phyloP scores from a whole-genome alignment of 1,140 invertebrate genomes.

The Brachystomella parvula region DNA sequence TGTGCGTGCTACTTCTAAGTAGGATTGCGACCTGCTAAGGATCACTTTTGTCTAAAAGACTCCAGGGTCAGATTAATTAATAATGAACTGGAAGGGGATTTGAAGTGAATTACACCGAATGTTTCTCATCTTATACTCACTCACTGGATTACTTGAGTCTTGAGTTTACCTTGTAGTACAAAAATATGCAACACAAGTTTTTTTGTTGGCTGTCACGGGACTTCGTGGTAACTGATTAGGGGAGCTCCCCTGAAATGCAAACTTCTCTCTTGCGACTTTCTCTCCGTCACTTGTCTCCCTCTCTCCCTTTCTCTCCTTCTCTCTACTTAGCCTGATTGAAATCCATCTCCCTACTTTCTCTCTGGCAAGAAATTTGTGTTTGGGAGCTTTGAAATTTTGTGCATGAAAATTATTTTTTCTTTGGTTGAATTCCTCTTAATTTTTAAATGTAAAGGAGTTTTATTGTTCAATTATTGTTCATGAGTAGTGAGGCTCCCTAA shows the following conservation, averaged over 20 bases:
- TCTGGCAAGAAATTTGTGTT: not conserved
- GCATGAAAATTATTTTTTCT: not conserved
- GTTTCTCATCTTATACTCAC: too few relatives aligned
- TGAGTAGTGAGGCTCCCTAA: not conserved
- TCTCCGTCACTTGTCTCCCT: not conserved
- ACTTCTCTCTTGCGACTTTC: not conserved
- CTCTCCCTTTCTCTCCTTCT: not conserved
- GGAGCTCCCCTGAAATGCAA: too few relatives aligned
- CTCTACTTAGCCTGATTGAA: not conserved
- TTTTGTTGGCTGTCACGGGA: not conserved
- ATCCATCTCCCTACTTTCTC: not conserved
- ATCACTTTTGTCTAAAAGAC: too few relatives aligned
- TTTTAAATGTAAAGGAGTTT: not conserved
- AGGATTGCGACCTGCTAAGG: too few relatives aligned
- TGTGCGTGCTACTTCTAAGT: too few relatives aligned
- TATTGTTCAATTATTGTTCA: not conserved
- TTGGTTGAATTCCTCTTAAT: not conserved
- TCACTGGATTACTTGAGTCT: not conserved
- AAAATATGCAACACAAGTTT: not conserved
- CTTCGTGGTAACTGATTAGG: not conserved
- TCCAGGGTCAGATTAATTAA: too few relatives aligned
- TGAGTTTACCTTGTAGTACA: not conserved
- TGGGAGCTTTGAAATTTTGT: not conserved
- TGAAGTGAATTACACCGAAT: too few relatives aligned
- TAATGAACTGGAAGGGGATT: too few relatives aligned